Percentiles rank a stretch among this genome's conserved stretches.
Evolutionary conservation across 2,888 invertebrate species (phyloP).

Genomic region (Acleris laterana): DNA sequence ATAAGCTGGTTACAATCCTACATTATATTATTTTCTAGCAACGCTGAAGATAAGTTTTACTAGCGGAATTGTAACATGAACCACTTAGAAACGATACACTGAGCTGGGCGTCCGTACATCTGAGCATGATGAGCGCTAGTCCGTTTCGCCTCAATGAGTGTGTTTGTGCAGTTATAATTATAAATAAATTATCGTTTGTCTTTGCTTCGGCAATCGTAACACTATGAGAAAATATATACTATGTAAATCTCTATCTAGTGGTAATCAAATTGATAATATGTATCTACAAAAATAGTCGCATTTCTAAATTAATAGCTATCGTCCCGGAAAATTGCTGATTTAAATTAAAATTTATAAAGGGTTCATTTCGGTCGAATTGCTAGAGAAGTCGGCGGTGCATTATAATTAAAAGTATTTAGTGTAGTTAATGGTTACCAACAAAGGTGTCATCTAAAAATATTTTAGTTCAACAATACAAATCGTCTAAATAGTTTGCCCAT

Average conservation of each 20-base stretch:
- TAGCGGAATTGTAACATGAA: too few relatives aligned
- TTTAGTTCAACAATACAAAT: constrained; percentile 68
- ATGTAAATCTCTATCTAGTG: constrained; percentile 78
- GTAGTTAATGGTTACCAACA: constrained; percentile 62
- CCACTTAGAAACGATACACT: too few relatives aligned
- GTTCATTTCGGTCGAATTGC: constrained; percentile 32
- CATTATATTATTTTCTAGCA: too few relatives aligned
- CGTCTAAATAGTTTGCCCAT: constrained; percentile 63
- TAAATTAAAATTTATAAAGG: constrained; percentile 50
- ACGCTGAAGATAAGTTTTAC: too few relatives aligned
- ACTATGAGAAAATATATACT: constrained; percentile 75
- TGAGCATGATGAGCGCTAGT: constrained; percentile 42
- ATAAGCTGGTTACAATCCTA: too few relatives aligned
- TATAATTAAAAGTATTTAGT: constrained; percentile 56
- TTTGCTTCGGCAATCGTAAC: constrained; percentile 70
- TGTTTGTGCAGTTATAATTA: constrained; percentile 60
- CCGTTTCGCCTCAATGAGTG: constrained; percentile 52
- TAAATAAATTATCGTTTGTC: constrained; percentile 64
- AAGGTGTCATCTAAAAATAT: constrained; percentile 81
- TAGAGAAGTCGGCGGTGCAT: constrained; percentile 56
- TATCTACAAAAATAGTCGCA: constrained; percentile 84
- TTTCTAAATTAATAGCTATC: constrained; percentile 67
- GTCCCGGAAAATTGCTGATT: constrained; percentile 60
- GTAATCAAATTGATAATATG: constrained; percentile 78
- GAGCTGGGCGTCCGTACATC: too few relatives aligned